These are phyloP conservation scores for Siniperca knerii DNA, from an alignment of 2,113 vertebrate species.

Conservation along the genomic window DNA sequence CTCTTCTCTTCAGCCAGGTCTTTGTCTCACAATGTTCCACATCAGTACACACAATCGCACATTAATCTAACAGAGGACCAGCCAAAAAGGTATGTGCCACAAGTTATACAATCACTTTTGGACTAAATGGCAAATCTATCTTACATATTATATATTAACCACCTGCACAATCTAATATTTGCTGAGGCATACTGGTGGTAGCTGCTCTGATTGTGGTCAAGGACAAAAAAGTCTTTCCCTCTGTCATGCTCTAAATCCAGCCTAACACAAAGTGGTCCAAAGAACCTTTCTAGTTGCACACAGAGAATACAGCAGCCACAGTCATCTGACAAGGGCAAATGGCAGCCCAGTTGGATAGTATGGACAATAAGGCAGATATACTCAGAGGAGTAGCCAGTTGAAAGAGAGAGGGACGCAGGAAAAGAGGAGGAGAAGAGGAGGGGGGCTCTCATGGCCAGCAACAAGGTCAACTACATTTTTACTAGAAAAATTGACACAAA, in stretches of 20 bases:
- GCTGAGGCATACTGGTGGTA: conserved; percentile 39
- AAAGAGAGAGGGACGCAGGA: conserved; percentile 8
- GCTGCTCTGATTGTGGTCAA: conserved; percentile 61
- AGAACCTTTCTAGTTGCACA: conserved; percentile 28
- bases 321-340: conserved; percentile 53
- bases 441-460: not conserved
- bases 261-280: conserved; percentile 41
- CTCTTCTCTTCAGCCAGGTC: conserved; percentile 34
- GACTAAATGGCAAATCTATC: conserved; percentile 45
- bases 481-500: conserved; percentile 25
- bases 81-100: conserved; percentile 30
- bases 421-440: not conserved
- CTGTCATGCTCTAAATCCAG: conserved; percentile 37
- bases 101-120: conserved; percentile 55
- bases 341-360: conserved; percentile 32
- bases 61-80: conserved; percentile 51
- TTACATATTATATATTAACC: conserved; percentile 26
- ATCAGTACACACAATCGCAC: conserved; percentile 45
- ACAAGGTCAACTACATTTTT: conserved; percentile 66
- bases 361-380: conserved; percentile 67
- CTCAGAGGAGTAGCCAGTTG: conserved; percentile 52
- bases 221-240: conserved; percentile 52
- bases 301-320: conserved; percentile 41
- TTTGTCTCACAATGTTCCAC: conserved; percentile 55
- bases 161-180: conserved; percentile 60